Conservation (phyloP, 2,888 invertebrate species). For the Epinotia brunnichana region DNA sequence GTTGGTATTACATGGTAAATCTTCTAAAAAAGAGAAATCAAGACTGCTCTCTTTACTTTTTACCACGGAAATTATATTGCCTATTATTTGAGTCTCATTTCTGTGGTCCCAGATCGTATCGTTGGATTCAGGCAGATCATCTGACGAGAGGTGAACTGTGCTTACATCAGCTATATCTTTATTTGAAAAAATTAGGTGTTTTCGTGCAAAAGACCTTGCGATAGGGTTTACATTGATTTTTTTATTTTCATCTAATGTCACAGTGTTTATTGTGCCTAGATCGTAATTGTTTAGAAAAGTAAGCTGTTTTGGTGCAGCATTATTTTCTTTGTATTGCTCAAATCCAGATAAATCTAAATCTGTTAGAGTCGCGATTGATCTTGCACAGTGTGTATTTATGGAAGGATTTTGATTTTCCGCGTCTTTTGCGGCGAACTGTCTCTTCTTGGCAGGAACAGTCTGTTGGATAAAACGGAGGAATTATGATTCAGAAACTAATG, state of each 20-base stretch:
- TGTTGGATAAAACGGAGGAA: slow-evolving; percentile 1
- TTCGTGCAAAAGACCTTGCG: background rate
- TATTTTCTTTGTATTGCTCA: slow-evolving; percentile 28
- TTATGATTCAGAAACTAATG: background rate
- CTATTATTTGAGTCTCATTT: slow-evolving; percentile 9
- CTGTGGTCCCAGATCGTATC: background rate
- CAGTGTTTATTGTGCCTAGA: slow-evolving; percentile 31
- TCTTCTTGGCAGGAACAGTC: slow-evolving; percentile 28
- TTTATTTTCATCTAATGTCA: slow-evolving; percentile 7
- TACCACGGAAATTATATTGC: too few relatives aligned
- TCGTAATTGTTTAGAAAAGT: slow-evolving; percentile 13
- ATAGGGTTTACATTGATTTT: too few relatives aligned
- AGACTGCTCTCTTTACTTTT: slow-evolving; percentile 51
- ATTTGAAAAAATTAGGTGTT: background rate
- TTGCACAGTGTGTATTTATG: background rate
- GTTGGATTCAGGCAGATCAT: slow-evolving; percentile 11
- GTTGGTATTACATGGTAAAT: slow-evolving; percentile 44
- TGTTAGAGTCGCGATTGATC: slow-evolving; percentile 3
- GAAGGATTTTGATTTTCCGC: background rate
- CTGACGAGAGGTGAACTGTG: slow-evolving; percentile 24
- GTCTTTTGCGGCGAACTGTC: background rate
- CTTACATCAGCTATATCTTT: slow-evolving; percentile 25
- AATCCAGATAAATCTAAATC: slow-evolving; percentile 11
- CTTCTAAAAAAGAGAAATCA: slow-evolving; percentile 59
- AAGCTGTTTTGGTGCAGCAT: background rate